Evolutionary conservation across 2,888 invertebrate species (phyloP).

Genomic region (Yponomeuta plumbellus): DNA sequence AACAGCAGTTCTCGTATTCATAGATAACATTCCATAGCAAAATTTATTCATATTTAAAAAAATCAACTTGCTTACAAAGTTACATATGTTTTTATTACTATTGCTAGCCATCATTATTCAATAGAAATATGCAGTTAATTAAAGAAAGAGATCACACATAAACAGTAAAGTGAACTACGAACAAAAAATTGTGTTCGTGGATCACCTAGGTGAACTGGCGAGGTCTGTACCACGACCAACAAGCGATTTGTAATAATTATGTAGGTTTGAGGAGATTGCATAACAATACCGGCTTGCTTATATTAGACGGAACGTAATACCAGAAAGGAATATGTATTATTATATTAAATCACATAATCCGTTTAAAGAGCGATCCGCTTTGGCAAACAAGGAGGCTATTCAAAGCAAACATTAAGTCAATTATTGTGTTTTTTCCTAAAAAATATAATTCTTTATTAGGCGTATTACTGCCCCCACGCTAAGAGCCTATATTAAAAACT

Average conservation of each 20-base stretch:
- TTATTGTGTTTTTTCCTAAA: background rate
- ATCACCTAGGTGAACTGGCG: no score
- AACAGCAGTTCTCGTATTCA: no score
- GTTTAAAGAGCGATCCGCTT: background rate
- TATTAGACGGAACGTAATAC: background rate
- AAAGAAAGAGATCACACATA: no score
- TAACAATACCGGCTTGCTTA: background rate
- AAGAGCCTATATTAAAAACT: constrained; percentile 3
- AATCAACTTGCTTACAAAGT: no score
- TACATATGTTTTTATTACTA: no score
- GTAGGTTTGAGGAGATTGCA: background rate
- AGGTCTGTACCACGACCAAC: no score
- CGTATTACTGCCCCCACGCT: background rate
- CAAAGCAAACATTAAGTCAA: background rate
- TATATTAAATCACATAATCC: background rate
- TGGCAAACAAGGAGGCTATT: background rate
- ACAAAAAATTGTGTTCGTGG: no score
- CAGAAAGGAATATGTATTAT: background rate
- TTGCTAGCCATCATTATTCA: no score
- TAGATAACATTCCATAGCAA: no score
- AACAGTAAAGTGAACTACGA: no score
- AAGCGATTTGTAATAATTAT: background rate
- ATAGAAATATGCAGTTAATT: no score
- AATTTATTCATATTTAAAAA: no score
- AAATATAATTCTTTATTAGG: constrained; percentile 4